These are phyloP conservation scores for Cyclargus thomasi DNA, from an alignment of 1,140 invertebrate species.

Conservation along the genomic window DNA sequence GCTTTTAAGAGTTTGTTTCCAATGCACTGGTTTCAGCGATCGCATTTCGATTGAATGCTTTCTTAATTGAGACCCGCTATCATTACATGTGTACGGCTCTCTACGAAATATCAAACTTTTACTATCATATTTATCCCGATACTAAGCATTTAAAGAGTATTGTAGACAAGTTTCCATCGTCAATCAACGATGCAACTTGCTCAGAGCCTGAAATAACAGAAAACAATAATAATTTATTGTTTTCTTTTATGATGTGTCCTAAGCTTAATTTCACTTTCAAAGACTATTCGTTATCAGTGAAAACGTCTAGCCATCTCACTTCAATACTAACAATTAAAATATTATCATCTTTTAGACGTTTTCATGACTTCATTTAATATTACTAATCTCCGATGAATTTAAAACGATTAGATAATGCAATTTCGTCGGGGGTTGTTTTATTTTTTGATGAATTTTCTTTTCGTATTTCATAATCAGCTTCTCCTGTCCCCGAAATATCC, in stretches of 20 bases:
- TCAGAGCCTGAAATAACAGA: not conserved
- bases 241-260: not conserved
- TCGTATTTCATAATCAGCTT: conserved; percentile 10
- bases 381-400: not conserved
- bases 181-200: not conserved
- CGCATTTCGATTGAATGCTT: conserved; percentile 11
- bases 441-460: not conserved
- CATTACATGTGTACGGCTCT: not conserved
- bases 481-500: not conserved
- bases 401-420: not conserved
- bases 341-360: not conserved
- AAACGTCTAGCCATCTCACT: not conserved
- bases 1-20: not conserved
- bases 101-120: conserved; percentile 3
- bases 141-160: not conserved
- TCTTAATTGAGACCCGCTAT: conserved; percentile 17
- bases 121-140: not conserved
- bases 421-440: conserved; percentile 12
- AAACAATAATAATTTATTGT: not conserved
- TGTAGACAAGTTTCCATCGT: not conserved
- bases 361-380: not conserved
- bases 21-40: not conserved
- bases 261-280: not conserved
- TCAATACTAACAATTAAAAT: not conserved
- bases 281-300: not conserved